A percentile compares a stretch with the other conserved stretches of the same genome.
phyloP scores from a whole-genome alignment of 2,888 invertebrate species.

The Gortyna flavago region DNA sequence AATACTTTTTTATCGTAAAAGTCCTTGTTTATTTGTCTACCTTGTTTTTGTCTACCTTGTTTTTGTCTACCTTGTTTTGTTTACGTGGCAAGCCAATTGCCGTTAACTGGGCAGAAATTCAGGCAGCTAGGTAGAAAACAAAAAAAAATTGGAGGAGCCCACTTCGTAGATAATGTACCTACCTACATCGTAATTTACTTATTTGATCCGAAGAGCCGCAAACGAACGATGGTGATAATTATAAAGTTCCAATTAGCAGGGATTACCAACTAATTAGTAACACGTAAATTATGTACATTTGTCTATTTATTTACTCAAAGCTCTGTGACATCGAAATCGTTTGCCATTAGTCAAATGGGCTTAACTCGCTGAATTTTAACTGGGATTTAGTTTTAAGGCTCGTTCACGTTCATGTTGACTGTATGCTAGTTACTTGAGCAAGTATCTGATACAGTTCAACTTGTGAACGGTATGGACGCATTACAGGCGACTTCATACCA shows the following conservation, averaged over 20 bases:
- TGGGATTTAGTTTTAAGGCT: slow-evolving; percentile 76
- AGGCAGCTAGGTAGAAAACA: too few species aligned
- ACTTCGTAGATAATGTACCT: too few species aligned
- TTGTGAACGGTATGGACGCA: neutral
- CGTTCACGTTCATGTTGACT: slow-evolving; percentile 60
- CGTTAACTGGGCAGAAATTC: neutral
- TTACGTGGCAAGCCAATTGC: neutral
- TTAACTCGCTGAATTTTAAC: slow-evolving; percentile 88
- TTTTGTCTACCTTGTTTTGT: too few species aligned
- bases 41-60: too few species aligned
- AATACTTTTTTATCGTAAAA: neutral
- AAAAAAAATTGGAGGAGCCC: neutral
- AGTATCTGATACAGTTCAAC: neutral
- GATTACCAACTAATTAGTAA: slow-evolving; percentile 65
- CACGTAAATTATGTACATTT: slow-evolving; percentile 78
- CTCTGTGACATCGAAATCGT: slow-evolving; percentile 77
- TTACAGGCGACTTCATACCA: neutral
- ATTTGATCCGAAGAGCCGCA: slow-evolving; percentile 16
- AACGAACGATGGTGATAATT: slow-evolving; percentile 38
- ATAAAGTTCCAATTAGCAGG: slow-evolving; percentile 39
- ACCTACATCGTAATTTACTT: slow-evolving; percentile 2
- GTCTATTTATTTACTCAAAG: slow-evolving; percentile 80
- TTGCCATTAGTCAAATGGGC: slow-evolving; percentile 82
- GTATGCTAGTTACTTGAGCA: slow-evolving; percentile 40
- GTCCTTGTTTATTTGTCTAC: neutral